Conservation (phyloP, 1,140 invertebrate species). For the Hydropsyche tenuis region DNA sequence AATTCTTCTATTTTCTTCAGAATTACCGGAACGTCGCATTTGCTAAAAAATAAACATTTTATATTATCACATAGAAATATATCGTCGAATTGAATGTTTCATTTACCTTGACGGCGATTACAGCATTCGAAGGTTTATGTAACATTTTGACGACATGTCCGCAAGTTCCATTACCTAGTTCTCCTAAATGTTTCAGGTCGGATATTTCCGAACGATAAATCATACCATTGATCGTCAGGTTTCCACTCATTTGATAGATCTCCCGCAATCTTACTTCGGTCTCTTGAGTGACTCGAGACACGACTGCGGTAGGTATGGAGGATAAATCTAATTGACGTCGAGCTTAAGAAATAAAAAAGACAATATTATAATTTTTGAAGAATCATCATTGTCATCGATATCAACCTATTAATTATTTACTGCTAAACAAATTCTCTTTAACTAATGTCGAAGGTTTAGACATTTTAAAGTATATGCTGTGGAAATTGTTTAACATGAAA, state of each 20-base stretch:
- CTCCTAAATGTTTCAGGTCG: conserved; percentile 87
- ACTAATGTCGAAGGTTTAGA: too few species aligned
- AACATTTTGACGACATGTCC: conserved; percentile 98
- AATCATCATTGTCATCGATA: too few species aligned
- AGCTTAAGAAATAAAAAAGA: not conserved
- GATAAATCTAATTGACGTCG: not conserved
- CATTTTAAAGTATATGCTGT: too few species aligned
- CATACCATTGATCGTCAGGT: conserved; percentile 80
- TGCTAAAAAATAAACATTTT: conserved; percentile 67
- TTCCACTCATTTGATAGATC: conserved; percentile 83
- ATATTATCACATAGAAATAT: not conserved
- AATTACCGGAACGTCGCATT: conserved; percentile 96
- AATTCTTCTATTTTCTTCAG: conserved; percentile 96
- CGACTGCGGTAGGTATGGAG: conserved; percentile 63
- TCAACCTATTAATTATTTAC: too few species aligned
- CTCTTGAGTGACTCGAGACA: conserved; percentile 66
- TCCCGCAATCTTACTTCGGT: conserved; percentile 78
- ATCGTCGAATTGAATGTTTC: not conserved
- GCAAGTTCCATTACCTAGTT: conserved; percentile 94
- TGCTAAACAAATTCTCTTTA: too few species aligned
- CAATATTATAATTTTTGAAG: not conserved
- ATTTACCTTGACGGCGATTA: conserved; percentile 92
- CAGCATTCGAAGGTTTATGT: conserved; percentile 82
- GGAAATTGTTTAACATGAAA: not conserved
- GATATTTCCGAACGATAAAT: conserved; percentile 85